A percentile compares a stretch with the other conserved stretches of the same genome.
Conservation (phyloP, 2,797 vertebrate genomes). For the Alectoris magna region DNA sequence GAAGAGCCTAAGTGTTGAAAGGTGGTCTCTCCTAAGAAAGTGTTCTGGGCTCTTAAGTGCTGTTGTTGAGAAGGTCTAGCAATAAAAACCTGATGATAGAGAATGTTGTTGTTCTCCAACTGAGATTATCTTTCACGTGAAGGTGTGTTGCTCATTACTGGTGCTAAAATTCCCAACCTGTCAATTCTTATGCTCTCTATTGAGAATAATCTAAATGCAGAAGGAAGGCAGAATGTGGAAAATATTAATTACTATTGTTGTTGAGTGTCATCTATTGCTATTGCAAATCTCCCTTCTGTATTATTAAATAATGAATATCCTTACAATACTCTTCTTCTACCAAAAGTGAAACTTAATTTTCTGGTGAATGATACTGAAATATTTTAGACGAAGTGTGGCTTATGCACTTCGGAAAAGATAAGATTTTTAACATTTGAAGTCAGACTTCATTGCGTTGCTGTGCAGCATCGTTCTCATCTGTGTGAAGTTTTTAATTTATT, state of each 20-base stretch:
- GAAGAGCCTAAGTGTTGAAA: not conserved
- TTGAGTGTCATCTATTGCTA: not conserved
- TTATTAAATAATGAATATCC: not conserved
- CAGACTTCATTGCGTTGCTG: fast-evolving
- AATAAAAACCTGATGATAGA: not conserved
- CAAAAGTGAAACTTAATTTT: not conserved
- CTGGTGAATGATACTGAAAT: not conserved
- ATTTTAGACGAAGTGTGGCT: not conserved
- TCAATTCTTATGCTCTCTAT: not conserved
- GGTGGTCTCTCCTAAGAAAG: not conserved
- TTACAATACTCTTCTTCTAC: not conserved
- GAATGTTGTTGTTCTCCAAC: not conserved
- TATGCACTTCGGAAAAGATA: not conserved
- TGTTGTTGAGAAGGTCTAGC: not conserved
- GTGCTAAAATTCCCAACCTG: not conserved
- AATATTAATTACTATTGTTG: not conserved
- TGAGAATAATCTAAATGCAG: not conserved
- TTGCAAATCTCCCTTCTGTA: not conserved
- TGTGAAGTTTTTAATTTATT: not conserved
- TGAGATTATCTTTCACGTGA: not conserved
- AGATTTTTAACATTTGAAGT: not conserved
- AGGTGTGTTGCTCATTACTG: not conserved
- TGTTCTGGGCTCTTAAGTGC: not conserved
- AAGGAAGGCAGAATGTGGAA: not conserved
- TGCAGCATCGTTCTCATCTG: not conserved